Percentiles rank a stretch among this genome's conserved stretches.
These are phyloP conservation scores for Romanogobio albipinnatus DNA, from an alignment of 2,113 vertebrate species.

Conservation along the genomic window DNA sequence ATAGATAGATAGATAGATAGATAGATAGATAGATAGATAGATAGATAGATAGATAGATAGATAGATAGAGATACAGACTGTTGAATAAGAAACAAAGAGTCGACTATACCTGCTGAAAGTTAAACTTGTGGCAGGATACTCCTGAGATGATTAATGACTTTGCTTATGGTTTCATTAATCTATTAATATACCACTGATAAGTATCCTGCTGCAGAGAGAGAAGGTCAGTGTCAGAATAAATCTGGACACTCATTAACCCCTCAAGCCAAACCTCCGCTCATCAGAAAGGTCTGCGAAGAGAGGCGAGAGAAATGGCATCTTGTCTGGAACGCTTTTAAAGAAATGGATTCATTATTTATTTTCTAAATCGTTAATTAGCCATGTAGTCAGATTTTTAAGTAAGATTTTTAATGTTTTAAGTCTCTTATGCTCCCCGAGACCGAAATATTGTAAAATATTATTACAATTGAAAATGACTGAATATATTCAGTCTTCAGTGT, in stretches of 20 bases:
- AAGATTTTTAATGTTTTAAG: no score
- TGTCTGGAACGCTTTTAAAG: not conserved
- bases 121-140: slow-evolving; percentile 69
- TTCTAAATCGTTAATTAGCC: no score
- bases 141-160: slow-evolving; percentile 82
- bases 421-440: not conserved
- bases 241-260: slow-evolving; percentile 81
- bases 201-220: slow-evolving; percentile 77
- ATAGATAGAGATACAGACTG: no score
- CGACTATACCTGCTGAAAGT: slow-evolving; percentile 12
- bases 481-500: not conserved
- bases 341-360: not conserved
- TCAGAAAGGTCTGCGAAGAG: slow-evolving; percentile 23
- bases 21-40: no score
- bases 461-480: not conserved
- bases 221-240: slow-evolving; percentile 85
- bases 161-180: slow-evolving; percentile 86
- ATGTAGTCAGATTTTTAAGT: not conserved
- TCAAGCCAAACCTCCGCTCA: slow-evolving; percentile 18
- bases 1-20: no score
- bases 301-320: not conserved
- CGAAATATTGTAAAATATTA: not conserved
- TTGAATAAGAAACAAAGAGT: not conserved
- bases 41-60: no score
- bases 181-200: slow-evolving; percentile 87